Evolutionary conservation across 2,888 invertebrate genomes (phyloP).

Genomic region (Hermodice carunculata): DNA sequence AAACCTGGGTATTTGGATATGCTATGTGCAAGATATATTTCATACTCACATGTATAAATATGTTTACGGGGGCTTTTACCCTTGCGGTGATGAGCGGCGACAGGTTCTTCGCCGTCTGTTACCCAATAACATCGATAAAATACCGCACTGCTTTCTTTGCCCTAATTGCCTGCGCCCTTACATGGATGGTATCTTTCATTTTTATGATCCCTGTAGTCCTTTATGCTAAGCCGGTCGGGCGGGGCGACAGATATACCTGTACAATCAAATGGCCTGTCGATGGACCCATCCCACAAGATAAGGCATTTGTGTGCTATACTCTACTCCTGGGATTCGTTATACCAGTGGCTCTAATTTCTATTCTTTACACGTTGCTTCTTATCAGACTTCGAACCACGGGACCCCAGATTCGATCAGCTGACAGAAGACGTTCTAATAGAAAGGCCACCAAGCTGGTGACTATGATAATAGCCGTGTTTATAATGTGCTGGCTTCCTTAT

Average conservation of each 20-base stretch:
- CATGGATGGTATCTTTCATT: slow-evolving; percentile 36
- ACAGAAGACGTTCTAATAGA: slow-evolving; percentile 17
- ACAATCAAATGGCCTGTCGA: slow-evolving; percentile 32
- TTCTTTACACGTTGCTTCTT: slow-evolving; percentile 38
- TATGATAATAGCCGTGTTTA: slow-evolving; percentile 31
- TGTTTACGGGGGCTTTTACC: slow-evolving; percentile 43
- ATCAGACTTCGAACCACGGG: slow-evolving; percentile 27
- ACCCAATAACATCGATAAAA: slow-evolving; percentile 36
- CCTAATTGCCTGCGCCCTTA: slow-evolving; percentile 27
- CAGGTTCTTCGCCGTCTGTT: slow-evolving; percentile 41
- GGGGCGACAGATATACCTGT: slow-evolving; percentile 18
- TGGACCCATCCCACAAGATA: slow-evolving; percentile 8
- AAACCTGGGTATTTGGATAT: slow-evolving; percentile 38
- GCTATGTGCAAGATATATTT: slow-evolving; percentile 37
- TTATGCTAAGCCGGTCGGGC: slow-evolving; percentile 21
- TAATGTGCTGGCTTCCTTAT: slow-evolving; percentile 38
- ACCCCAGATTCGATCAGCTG: background rate
- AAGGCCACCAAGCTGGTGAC: slow-evolving; percentile 36
- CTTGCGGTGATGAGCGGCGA: slow-evolving; percentile 41
- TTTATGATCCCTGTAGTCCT: slow-evolving; percentile 40
- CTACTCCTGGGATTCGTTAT: slow-evolving; percentile 36
- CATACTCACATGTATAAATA: slow-evolving; percentile 40
- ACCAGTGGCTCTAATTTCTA: slow-evolving; percentile 33
- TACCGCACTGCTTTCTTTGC: slow-evolving; percentile 38
- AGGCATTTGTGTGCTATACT: slow-evolving; percentile 31